Evolutionary conservation across 1,140 invertebrate species (phyloP), one percentile per base, ranked within the genome.

Genomic region (Thaumatotibia leucotreta): DNA sequence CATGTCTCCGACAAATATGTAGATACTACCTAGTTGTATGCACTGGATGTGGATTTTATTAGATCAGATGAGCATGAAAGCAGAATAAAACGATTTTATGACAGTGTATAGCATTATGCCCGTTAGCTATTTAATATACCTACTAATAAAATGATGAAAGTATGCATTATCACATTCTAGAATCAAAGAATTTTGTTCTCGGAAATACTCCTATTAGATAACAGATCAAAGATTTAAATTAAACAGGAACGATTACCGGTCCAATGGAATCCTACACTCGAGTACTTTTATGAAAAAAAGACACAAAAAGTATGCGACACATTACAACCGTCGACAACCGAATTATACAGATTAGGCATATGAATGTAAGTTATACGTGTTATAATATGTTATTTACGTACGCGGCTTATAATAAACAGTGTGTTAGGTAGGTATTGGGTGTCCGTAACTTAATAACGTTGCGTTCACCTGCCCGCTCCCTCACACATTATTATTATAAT

Each of bases 401-500:
- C 69, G 35, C 61, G 29, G 33, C 66, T 49, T 66, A 73, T 73
- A 72, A 76, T 74, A 77, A 75, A 74, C 69, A 72, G 69, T 71
- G 65, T 72, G 67, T 70, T 58, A 50, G 63, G n/a, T n/a, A n/a
- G n/a, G 68, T 74, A 76, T 82, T 77, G 70, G 72, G 70, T 84
- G 74, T 79, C 79, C 63, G 82, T 82, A 77, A 77, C 75, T 76
- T 76, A 77, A 80, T 83, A 80, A 75, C 68, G 33, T 75, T 75
- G 66, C 32, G 8, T 49, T 14, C 84, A 88, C 84, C 84, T 87
- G 84, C 72, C 62, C 81, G 66, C 49, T 72, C 76, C 72, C 80
- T 76, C 74, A 31, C 66, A 67, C 71, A 77, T 81, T 84, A 77
- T 82, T 77, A 84, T 82, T 84, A 76, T 81, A 87, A 85, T 85